phyloP scores from a whole-genome alignment of 2,797 vertebrate species.

The Xenentodon cancila region DNA sequence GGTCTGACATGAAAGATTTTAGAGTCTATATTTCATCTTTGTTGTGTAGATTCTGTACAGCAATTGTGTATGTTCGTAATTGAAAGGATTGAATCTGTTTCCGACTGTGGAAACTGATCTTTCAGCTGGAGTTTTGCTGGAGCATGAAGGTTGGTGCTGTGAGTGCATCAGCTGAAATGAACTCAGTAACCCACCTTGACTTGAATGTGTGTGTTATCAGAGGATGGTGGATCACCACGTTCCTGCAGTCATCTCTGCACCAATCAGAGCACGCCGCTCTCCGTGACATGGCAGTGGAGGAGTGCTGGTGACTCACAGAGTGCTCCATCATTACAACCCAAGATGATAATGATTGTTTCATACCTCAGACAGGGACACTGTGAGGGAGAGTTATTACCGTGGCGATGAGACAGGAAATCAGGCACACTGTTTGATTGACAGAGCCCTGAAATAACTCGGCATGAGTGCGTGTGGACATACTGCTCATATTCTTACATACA shows the following conservation, averaged over 20 bases:
- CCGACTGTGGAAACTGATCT: not conserved
- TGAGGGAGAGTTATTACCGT: slow-evolving; percentile 11
- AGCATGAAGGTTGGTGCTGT: not conserved
- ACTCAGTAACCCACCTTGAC: slow-evolving; percentile 9
- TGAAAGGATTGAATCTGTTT: not conserved
- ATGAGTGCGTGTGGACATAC: not conserved
- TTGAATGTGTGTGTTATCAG: slow-evolving; percentile 1
- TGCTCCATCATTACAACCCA: not conserved
- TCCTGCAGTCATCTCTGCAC: slow-evolving; percentile 12
- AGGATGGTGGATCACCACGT: not conserved
- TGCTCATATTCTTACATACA: not conserved
- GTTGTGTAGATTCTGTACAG: no score
- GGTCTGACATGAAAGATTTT: no score
- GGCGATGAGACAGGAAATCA: slow-evolving; percentile 34
- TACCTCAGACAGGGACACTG: not conserved
- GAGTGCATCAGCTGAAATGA: slow-evolving; percentile 6
- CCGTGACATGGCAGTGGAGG: not conserved
- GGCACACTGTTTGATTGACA: slow-evolving; percentile 24
- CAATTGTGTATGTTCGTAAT: no score
- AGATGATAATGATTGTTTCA: slow-evolving; percentile 12
- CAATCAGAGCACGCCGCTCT: slow-evolving; percentile 17
- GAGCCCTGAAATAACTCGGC: slow-evolving; percentile 16
- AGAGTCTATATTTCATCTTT: no score
- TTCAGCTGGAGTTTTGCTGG: no score
- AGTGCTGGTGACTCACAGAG: slow-evolving; percentile 39